Percentiles rank a stretch among this genome's conserved stretches.
phyloP scores from a whole-genome alignment of 2,113 vertebrate species.

The Pogonocichla stellata region DNA sequence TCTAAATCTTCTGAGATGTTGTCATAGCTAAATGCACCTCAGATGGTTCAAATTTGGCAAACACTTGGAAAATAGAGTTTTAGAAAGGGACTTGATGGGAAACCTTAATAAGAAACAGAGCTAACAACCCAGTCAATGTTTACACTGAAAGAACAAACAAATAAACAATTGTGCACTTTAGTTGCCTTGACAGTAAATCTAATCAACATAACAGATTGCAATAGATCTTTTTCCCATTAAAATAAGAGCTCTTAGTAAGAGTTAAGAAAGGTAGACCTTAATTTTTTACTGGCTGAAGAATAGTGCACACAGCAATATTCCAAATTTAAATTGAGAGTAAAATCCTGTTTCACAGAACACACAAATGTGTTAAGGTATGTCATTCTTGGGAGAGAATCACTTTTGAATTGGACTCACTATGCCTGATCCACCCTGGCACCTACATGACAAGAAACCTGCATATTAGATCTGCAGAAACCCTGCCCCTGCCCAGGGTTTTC shows the following conservation, averaged over 20 bases:
- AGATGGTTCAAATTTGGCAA: constrained; percentile 60
- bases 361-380: neutral
- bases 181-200: constrained; percentile 42
- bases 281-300: neutral
- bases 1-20: constrained; percentile 39
- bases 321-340: neutral
- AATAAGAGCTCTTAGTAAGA: neutral
- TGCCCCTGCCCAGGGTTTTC: neutral
- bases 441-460: neutral
- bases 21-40: constrained; percentile 50
- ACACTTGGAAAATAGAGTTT: constrained; percentile 39
- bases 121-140: constrained; percentile 40
- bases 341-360: neutral
- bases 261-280: constrained; percentile 7
- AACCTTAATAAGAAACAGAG: constrained; percentile 57
- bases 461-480: neutral
- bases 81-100: constrained; percentile 17
- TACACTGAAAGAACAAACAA: constrained; percentile 51
- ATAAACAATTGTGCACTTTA: constrained; percentile 62
- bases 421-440: neutral
- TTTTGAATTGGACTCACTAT: neutral
- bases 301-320: neutral
- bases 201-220: constrained; percentile 55
- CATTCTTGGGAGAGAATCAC: neutral
- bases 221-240: constrained; percentile 24